These are phyloP conservation scores for Meliscaeva auricollis DNA, from an alignment of 2,888 invertebrate genomes.

Conservation along the genomic window DNA sequence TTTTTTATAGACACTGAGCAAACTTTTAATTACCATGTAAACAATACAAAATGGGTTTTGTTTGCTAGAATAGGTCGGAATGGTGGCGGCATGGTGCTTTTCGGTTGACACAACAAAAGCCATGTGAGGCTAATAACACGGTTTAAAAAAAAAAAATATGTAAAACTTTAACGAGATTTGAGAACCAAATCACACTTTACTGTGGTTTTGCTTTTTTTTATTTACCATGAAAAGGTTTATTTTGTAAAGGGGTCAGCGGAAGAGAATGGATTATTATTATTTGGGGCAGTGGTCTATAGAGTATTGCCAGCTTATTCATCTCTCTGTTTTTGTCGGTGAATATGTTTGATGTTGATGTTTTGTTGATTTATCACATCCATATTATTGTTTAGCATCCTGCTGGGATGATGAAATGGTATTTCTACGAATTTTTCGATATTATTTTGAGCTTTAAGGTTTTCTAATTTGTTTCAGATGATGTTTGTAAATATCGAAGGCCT, in stretches of 20 bases:
- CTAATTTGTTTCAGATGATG: too few relatives aligned
- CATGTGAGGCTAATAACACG: conserved; percentile 66
- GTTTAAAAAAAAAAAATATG: conserved; percentile 22
- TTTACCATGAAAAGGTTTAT: background rate
- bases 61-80: conserved; percentile 49
- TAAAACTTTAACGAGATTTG: conserved; percentile 51
- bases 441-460: background rate
- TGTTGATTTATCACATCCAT: conserved; percentile 37
- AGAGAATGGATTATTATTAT: background rate
- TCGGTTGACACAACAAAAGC: conserved; percentile 68
- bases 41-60: conserved; percentile 72
- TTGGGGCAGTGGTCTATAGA: conserved; percentile 14
- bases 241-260: background rate
- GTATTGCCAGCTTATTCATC: conserved; percentile 13
- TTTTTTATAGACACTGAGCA: conserved; percentile 57
- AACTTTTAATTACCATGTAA: conserved; percentile 76
- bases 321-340: conserved; percentile 11
- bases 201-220: conserved; percentile 35
- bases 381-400: conserved; percentile 29
- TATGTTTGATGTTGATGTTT: conserved; percentile 43
- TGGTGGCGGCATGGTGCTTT: conserved; percentile 5
- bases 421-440: conserved; percentile 2
- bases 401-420: conserved; percentile 2
- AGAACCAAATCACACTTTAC: conserved; percentile 67
- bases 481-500: too few relatives aligned